Conservation (phyloP, 2,888 invertebrate genomes). For the Rotaria socialis region DNA sequence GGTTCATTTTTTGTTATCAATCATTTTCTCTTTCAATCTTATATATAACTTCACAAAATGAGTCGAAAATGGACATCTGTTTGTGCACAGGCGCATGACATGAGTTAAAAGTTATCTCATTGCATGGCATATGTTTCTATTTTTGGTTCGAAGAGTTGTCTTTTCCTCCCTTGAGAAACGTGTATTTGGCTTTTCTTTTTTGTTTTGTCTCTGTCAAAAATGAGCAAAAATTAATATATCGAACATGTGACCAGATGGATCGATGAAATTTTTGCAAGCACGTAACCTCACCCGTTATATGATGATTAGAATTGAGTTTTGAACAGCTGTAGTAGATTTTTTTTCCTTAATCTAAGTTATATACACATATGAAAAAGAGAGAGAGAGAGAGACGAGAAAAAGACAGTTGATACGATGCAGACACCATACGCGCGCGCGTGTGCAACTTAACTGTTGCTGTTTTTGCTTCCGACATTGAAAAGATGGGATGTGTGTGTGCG, state of each 20-base stretch:
- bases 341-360: neutral
- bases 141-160: slow-evolving; percentile 1
- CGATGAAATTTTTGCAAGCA: neutral
- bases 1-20: too few species aligned
- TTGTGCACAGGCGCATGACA: slow-evolving; percentile 26
- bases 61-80: slow-evolving; percentile 28
- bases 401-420: slow-evolving; percentile 32
- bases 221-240: neutral
- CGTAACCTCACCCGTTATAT: neutral
- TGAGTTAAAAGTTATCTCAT: slow-evolving; percentile 27
- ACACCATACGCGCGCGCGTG: slow-evolving; percentile 29
- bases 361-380: neutral
- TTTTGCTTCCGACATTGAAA: slow-evolving; percentile 32
- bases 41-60: neutral
- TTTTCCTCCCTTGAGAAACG: neutral
- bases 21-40: neutral
- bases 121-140: slow-evolving; percentile 26
- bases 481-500: slow-evolving; percentile 21
- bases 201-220: neutral
- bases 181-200: neutral
- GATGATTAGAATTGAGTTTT: neutral
- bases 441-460: slow-evolving; percentile 26
- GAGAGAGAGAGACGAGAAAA: slow-evolving; percentile 11
- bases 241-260: neutral
- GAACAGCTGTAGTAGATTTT: neutral